Conservation (phyloP, 2,888 invertebrate species). For the Mesorhabditis sp. region DNA sequence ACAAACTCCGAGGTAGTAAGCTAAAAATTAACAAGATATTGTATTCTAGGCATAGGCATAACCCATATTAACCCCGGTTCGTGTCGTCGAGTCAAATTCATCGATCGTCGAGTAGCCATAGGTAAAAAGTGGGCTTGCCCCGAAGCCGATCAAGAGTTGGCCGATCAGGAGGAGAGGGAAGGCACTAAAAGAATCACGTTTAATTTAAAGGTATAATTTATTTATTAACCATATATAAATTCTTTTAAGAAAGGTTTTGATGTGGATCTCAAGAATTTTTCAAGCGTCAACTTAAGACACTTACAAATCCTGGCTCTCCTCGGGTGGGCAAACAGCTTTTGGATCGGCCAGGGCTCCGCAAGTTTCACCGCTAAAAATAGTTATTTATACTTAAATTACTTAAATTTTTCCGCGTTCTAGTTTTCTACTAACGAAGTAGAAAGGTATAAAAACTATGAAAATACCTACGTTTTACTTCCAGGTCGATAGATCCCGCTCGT, state of each 20-base stretch:
- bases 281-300: too few relatives aligned
- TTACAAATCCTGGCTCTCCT: too few relatives aligned
- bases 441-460: not conserved
- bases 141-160: conserved; percentile 37
- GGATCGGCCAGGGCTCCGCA: too few relatives aligned
- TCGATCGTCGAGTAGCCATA: conserved; percentile 41
- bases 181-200: conserved; percentile 17
- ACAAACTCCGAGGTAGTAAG: conserved; percentile 76
- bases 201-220: too few relatives aligned
- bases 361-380: too few relatives aligned
- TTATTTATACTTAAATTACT: too few relatives aligned
- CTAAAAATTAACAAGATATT: conserved; percentile 61
- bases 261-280: too few relatives aligned
- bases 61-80: conserved; percentile 32
- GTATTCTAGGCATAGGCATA: not conserved
- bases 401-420: too few relatives aligned
- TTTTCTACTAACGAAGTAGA: too few relatives aligned
- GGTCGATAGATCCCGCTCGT: conserved; percentile 30
- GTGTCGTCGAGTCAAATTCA: conserved; percentile 36
- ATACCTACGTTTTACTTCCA: not conserved
- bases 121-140: conserved; percentile 39
- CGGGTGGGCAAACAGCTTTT: too few relatives aligned
- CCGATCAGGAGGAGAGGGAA: conserved; percentile 28
- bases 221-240: too few relatives aligned
- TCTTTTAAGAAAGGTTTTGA: too few relatives aligned